Conservation (phyloP, 2,113 vertebrate species). For the Hydrochoerus hydrochaeris region DNA sequence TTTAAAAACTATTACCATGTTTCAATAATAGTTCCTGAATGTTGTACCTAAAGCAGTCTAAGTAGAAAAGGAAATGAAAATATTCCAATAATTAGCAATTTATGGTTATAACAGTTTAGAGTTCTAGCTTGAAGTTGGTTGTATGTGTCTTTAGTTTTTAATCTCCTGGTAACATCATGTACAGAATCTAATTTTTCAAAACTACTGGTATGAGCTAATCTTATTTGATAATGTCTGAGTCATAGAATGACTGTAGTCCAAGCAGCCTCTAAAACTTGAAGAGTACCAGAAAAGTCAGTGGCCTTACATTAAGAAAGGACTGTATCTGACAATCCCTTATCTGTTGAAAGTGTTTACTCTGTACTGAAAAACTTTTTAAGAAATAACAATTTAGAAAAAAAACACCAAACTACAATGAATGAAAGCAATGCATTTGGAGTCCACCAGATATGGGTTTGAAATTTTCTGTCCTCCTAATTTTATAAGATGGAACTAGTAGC, state of each 20-base stretch:
- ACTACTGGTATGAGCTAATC: neutral
- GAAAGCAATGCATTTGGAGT: neutral
- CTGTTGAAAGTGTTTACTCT: neutral
- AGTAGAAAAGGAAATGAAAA: constrained; percentile 43
- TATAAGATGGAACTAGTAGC: neutral
- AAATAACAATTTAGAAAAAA: constrained; percentile 41
- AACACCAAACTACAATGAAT: neutral
- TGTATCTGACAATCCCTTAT: neutral
- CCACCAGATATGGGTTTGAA: neutral
- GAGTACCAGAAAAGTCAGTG: neutral
- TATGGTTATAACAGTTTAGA: constrained; percentile 55
- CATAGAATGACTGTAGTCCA: constrained; percentile 19
- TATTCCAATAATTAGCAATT: constrained; percentile 48
- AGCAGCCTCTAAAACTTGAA: constrained; percentile 26
- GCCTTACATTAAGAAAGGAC: neutral
- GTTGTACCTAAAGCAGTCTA: constrained; percentile 28
- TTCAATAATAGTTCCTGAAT: constrained; percentile 55
- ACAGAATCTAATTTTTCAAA: constrained; percentile 31
- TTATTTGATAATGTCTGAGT: constrained; percentile 9
- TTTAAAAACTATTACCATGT: constrained; percentile 49
- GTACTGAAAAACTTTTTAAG: neutral
- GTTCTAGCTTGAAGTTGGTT: constrained; percentile 29
- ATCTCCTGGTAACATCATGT: constrained; percentile 42
- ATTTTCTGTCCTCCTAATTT: neutral
- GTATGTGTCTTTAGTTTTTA: constrained; percentile 10